These are phyloP conservation scores for Eolophus roseicapilla DNA, from an alignment of 2,113 vertebrate species.

Conservation along the genomic window DNA sequence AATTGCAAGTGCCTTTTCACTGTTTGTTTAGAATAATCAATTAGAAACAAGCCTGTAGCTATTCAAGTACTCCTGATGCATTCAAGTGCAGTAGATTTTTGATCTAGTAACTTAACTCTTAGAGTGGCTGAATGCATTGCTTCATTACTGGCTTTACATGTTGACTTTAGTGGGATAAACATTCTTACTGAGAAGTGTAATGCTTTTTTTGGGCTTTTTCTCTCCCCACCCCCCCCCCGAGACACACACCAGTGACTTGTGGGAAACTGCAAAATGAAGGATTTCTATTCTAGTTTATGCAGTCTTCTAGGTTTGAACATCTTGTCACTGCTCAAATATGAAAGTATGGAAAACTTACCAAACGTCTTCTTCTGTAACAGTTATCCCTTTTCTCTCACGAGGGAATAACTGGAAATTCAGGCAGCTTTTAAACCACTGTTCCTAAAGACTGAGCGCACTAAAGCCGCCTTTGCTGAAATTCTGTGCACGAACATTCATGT, in stretches of 20 bases:
- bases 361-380: not conserved
- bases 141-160: not conserved
- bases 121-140: not conserved
- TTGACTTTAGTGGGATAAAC: not conserved
- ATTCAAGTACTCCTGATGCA: not conserved
- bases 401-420: not conserved
- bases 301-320: not conserved
- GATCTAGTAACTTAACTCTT: not conserved
- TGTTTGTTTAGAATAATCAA: not conserved
- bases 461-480: constrained; percentile 38
- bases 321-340: not conserved
- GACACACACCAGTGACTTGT: not conserved
- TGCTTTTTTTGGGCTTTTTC: not conserved
- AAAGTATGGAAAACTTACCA: not conserved
- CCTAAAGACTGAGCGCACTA: not conserved
- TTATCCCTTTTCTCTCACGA: not conserved
- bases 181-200: not conserved
- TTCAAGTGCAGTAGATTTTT: not conserved
- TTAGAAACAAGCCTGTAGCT: not conserved
- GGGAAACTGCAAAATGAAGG: not conserved
- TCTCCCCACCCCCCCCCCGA: not conserved
- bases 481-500: not conserved
- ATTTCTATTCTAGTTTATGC: not conserved
- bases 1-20: not conserved
- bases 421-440: not conserved